A percentile compares a stretch with the other conserved stretches of the same genome.
Conservation (phyloP, 2,888 invertebrate genomes). For the Patella depressa region DNA sequence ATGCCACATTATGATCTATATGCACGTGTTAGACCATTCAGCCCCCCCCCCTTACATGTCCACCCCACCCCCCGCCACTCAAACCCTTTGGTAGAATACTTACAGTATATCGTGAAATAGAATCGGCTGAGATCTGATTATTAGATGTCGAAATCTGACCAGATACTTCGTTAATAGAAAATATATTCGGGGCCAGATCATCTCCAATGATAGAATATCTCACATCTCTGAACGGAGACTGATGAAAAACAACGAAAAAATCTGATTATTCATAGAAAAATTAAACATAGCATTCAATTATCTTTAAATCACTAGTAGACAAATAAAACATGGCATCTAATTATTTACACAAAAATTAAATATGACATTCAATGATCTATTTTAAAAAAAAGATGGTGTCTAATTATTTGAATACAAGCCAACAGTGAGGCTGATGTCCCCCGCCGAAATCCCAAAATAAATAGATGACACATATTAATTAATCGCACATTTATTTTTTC, state of each 20-base stretch:
- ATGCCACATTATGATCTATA: neutral
- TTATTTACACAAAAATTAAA: no score
- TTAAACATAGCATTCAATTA: no score
- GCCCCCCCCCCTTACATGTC: neutral
- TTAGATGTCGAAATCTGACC: conserved; percentile 40
- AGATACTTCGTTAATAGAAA: conserved; percentile 47
- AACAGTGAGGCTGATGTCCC: no score
- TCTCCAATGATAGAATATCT: conserved; percentile 60
- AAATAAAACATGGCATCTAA: no score
- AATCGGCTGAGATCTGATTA: conserved; percentile 40
- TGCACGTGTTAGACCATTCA: neutral
- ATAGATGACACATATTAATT: no score
- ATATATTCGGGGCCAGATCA: conserved; percentile 50
- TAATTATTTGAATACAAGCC: no score
- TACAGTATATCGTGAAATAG: conserved; percentile 41
- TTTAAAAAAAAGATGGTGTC: no score
- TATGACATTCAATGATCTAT: no score
- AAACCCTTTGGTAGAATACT: conserved; percentile 15
- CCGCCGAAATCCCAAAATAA: no score
- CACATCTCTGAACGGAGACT: conserved; percentile 47
- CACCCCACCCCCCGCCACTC: neutral
- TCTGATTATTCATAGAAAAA: neutral
- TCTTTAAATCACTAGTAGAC: no score
- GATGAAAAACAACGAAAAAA: conserved; percentile 16
- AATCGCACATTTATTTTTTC: no score